Conservation (phyloP, 2,797 vertebrate genomes). For the Oryzias sinensis region DNA sequence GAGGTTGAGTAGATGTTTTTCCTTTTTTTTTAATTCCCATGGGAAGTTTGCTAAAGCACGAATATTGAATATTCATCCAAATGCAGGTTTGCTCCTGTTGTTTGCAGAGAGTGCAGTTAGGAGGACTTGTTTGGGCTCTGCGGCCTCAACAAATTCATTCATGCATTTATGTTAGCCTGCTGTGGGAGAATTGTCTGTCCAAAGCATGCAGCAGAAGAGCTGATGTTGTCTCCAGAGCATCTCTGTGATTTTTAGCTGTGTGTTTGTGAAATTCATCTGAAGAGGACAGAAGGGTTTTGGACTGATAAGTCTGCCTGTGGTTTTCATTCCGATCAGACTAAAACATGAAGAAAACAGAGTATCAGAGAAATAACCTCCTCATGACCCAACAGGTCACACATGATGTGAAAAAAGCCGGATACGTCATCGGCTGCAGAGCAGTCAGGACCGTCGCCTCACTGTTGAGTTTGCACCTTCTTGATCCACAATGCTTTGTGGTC, state of each 20-base stretch:
- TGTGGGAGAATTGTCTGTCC: constrained; percentile 13
- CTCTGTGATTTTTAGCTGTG: constrained; percentile 16
- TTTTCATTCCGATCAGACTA: too few relatives aligned
- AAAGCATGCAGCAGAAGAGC: constrained; percentile 19
- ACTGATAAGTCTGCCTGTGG: too few relatives aligned
- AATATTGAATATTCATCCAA: constrained; percentile 59
- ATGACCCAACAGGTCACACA: too few relatives aligned
- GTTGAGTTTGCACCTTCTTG: too few relatives aligned
- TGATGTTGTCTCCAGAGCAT: constrained; percentile 5
- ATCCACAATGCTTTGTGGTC: too few relatives aligned
- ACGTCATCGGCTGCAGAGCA: too few relatives aligned
- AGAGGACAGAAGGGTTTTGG: too few relatives aligned
- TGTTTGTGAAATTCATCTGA: too few relatives aligned
- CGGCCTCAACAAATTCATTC: constrained; percentile 15
- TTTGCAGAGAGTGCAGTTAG: constrained; percentile 12
- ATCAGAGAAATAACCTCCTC: too few relatives aligned
- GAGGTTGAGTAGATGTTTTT: constrained; percentile 58
- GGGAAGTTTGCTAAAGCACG: constrained; percentile 48
- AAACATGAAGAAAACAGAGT: too few relatives aligned
- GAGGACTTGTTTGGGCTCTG: constrained; percentile 42
- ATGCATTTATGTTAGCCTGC: constrained; percentile 14
- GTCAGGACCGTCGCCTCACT: too few relatives aligned
- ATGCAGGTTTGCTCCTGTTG: constrained; percentile 41
- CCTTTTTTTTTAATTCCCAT: constrained; percentile 31
- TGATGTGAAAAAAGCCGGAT: too few relatives aligned